Evolutionary conservation across 2,113 vertebrate genomes (phyloP).

Genomic region (Hydrolagus affinis): DNA sequence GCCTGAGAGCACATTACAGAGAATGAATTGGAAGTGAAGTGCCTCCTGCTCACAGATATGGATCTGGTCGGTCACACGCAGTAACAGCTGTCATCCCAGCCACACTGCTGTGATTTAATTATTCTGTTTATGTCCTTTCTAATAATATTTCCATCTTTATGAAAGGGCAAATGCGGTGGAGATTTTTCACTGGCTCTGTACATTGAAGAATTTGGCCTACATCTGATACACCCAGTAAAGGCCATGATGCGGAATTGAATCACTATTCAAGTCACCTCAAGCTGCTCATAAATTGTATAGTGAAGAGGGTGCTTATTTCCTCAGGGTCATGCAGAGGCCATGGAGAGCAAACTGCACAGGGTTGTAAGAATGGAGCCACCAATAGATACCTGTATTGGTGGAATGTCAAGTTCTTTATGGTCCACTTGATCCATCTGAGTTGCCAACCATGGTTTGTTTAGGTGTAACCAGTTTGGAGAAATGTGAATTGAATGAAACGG

Average conservation of each 20-base stretch:
- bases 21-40: constrained; percentile 75
- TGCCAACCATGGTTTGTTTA: neutral
- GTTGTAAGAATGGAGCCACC: constrained; percentile 34
- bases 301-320: constrained; percentile 59
- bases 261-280: constrained; percentile 65
- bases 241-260: constrained; percentile 54
- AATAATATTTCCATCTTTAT: constrained; percentile 99
- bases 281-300: constrained; percentile 69
- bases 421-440: neutral
- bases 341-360: constrained; percentile 43
- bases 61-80: constrained; percentile 96
- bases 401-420: neutral
- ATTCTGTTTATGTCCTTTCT: constrained; percentile 99
- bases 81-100: constrained; percentile 98
- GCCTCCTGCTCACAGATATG: constrained; percentile 89
- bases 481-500: too few relatives aligned
- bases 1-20: constrained; percentile 70
- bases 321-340: constrained; percentile 54
- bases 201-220: constrained; percentile 76
- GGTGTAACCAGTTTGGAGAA: neutral
- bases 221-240: constrained; percentile 55
- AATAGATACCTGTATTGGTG: neutral
- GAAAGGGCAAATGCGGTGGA: constrained; percentile 93
- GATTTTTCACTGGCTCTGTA: constrained; percentile 67
- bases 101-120: constrained; percentile 99